Base-by-base conservation (phyloP, 2,113 vertebrate species). In the Mola mola region DNA sequence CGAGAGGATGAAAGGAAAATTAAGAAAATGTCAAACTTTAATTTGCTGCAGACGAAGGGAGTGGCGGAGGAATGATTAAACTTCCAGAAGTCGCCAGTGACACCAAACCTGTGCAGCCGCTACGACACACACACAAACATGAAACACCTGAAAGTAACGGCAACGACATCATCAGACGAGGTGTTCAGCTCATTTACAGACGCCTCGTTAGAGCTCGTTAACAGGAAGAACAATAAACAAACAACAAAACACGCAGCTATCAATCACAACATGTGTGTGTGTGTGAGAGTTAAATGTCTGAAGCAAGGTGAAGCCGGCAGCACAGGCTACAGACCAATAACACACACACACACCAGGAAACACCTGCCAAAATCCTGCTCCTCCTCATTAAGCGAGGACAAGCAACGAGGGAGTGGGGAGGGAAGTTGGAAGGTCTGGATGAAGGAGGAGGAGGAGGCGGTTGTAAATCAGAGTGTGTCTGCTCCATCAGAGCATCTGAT, bases 131-230 rank as follows among this genome's bases (percentile, higher is more conserved):
- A n/a, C n/a, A n/a, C 46, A 34, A 34, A 31, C 17, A 6, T 31
- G n/a, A n/a, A n/a, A n/a, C 26, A 34, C 26, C 28, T 43, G 38
- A 34, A 53, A 29, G 49, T 44, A 25, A 67, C 19, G n/a, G 36
- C 44, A 25, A 21, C 34, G 53, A 63, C 68, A 49, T 43, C 65
- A 36, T 68, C 59, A 72, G 25, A 56, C 20, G 13, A 63, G 5
- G 43, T 5, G 10, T 20, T 19, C 19, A 17, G 47, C 31, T 60
- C 4, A 11, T 68, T 51, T 43, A 26, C 28, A 56, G 31, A 53
- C 1, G 13, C 21, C 29, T 58, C n/a, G 43, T 63, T 42, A 44
- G 11, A 43, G 40, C n/a, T n/a, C n/a, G n/a, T n/a, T n/a, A n/a
- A n/a, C 26, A 44, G 2, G 40, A 36, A 65, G 31, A 57, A 57